A percentile compares a stretch with the other conserved stretches of the same genome.
Conservation (phyloP, 2,888 invertebrate genomes). For the Rhyacophila evoluta region DNA sequence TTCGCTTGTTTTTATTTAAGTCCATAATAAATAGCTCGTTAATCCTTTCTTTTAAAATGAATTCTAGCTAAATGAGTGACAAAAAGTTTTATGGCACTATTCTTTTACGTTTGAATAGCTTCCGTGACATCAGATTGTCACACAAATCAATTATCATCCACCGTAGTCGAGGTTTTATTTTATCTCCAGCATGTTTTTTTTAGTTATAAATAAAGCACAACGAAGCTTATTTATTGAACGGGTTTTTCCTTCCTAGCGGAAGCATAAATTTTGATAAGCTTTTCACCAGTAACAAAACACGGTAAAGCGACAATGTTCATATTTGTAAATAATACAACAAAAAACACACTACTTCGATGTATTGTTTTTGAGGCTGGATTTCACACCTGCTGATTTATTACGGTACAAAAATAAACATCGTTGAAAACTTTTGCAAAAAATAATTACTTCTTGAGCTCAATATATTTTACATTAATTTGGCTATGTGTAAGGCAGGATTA, state of each 20-base stretch:
- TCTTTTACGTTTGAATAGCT: background rate
- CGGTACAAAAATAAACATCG: too few relatives aligned
- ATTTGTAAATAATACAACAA: slow-evolving; percentile 29
- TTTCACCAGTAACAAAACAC: background rate
- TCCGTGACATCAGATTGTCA: background rate
- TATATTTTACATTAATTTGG: too few relatives aligned
- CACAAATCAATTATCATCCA: background rate
- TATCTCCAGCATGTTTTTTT: background rate
- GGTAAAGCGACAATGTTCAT: slow-evolving; percentile 16
- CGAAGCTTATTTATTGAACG: slow-evolving; percentile 35
- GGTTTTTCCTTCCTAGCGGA: slow-evolving; percentile 25
- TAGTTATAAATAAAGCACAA: slow-evolving; percentile 11
- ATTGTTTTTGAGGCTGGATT: background rate
- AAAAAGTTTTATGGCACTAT: background rate
- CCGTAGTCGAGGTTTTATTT: background rate
- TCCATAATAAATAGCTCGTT: too few relatives aligned
- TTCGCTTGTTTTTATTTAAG: too few relatives aligned
- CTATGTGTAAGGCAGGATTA: too few relatives aligned
- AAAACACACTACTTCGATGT: background rate
- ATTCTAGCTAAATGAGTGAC: background rate
- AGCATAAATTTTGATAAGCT: slow-evolving; percentile 42
- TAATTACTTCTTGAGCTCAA: too few relatives aligned
- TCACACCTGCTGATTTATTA: background rate
- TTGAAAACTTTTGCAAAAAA: too few relatives aligned
- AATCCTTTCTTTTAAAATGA: background rate